Conservation (phyloP, 2,113 vertebrate genomes). For the Donacobius atricapilla region DNA sequence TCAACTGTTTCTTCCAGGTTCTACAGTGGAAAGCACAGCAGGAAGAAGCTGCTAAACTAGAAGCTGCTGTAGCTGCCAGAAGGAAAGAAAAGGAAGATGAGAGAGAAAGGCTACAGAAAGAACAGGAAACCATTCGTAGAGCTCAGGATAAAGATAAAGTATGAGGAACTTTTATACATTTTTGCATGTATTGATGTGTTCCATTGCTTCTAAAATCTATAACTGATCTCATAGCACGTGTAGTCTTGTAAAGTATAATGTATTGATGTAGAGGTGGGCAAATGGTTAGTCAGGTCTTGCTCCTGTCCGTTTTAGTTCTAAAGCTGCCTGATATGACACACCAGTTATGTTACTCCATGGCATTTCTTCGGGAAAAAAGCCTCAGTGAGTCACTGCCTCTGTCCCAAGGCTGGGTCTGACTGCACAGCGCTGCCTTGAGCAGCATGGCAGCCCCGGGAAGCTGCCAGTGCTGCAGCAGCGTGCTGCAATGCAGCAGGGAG, state of each 20-base stretch:
- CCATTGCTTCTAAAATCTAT: background rate
- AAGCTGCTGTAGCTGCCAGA: constrained; percentile 81
- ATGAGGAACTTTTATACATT: background rate
- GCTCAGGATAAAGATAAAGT: constrained; percentile 79
- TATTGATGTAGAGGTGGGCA: background rate
- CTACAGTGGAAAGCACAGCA: constrained; percentile 83
- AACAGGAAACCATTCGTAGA: constrained; percentile 76
- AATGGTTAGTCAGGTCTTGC: background rate
- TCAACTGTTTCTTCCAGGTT: constrained; percentile 72
- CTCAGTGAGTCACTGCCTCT: too few species aligned
- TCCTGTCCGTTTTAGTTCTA: background rate
- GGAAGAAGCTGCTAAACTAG: constrained; percentile 82
- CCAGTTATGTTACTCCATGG: background rate
- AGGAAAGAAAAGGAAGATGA: constrained; percentile 79
- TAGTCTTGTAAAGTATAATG: background rate
- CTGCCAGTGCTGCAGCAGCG: background rate
- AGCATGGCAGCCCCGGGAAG: background rate
- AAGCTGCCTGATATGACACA: background rate
- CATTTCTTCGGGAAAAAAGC: background rate
- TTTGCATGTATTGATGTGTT: background rate
- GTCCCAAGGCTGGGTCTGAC: background rate
- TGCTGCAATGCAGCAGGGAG: constrained; percentile 54
- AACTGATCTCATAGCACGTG: background rate
- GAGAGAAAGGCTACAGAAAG: constrained; percentile 73
- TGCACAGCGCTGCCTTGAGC: background rate